Evolutionary conservation across 2,797 vertebrate species (phyloP).

Genomic region (Ammospiza maritima): DNA sequence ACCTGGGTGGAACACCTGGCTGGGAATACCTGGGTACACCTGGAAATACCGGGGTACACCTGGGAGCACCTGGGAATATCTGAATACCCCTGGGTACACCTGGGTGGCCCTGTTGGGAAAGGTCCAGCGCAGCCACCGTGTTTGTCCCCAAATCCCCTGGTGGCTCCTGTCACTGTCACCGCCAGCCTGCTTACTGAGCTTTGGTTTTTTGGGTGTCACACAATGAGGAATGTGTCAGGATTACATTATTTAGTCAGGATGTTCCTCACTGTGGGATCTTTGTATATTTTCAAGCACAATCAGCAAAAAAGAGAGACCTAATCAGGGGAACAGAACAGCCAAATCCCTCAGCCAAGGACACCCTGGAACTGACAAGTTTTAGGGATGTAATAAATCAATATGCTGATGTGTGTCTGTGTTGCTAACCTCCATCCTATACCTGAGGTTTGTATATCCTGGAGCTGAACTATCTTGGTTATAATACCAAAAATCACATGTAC

Average conservation of each 20-base stretch:
- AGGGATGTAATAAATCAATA: background rate
- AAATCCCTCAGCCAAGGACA: background rate
- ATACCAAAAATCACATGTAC: background rate
- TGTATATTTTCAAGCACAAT: background rate
- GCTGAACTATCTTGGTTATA: background rate
- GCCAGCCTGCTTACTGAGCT: rapidly evolving
- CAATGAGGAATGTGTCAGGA: background rate
- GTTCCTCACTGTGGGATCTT: background rate
- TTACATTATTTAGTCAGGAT: rapidly evolving
- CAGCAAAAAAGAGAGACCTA: background rate
- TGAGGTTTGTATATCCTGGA: background rate
- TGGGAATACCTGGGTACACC: too few species aligned
- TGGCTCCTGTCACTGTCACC: background rate
- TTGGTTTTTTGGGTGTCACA: too few species aligned
- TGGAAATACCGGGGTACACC: background rate
- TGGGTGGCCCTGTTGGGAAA: background rate
- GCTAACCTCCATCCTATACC: too few species aligned
- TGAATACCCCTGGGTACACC: background rate
- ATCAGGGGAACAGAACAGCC: background rate
- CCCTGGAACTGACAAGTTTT: too few species aligned
- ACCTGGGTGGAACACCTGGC: background rate
- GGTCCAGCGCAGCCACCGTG: rapidly evolving
- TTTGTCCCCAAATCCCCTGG: background rate
- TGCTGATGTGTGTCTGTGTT: background rate
- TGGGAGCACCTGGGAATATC: too few species aligned